Evolutionary conservation across 1,140 invertebrate genomes (phyloP).

Genomic region (Trachymyrmex septentrionalis): DNA sequence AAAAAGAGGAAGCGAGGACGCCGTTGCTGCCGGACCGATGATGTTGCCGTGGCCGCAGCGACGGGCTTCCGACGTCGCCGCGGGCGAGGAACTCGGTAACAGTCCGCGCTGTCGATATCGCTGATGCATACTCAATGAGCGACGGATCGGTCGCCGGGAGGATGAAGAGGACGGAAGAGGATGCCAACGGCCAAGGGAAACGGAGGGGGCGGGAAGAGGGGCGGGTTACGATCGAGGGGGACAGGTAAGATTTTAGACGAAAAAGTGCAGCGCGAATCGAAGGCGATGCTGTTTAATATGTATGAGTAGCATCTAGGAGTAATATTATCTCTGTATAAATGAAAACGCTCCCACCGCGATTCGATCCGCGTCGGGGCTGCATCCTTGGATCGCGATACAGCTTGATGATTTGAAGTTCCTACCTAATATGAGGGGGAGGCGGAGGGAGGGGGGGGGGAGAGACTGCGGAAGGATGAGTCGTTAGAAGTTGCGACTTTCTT

Average conservation of each 20-base stretch:
- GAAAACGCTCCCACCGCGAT: constrained; percentile 74
- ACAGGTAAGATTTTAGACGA: constrained; percentile 73
- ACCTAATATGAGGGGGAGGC: constrained; percentile 11
- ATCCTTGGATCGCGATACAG: constrained; percentile 59
- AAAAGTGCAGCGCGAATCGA: constrained; percentile 74
- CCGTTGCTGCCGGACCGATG: constrained; percentile 57
- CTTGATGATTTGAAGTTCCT: constrained; percentile 49
- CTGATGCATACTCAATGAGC: constrained; percentile 82
- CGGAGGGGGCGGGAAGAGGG: not conserved
- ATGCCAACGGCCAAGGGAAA: not conserved
- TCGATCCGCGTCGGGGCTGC: constrained; percentile 63
- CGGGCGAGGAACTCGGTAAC: constrained; percentile 74
- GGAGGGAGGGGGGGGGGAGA: not conserved
- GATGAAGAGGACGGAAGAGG: constrained; percentile 55
- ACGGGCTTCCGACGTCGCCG: constrained; percentile 75
- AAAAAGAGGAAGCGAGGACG: constrained; percentile 38
- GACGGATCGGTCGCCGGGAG: constrained; percentile 74
- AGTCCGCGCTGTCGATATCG: constrained; percentile 79
- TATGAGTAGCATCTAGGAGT: constrained; percentile 76
- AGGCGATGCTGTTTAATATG: constrained; percentile 77
- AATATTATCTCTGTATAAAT: constrained; percentile 75
- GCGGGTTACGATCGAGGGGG: constrained; percentile 63
- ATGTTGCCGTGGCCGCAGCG: constrained; percentile 61
- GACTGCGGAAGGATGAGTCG: constrained; percentile 61
- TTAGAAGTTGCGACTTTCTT: constrained; percentile 50